A percentile compares a stretch with the other conserved stretches of the same genome.
These are phyloP conservation scores for Lerista edwardsae DNA, from an alignment of 2,797 vertebrate species.

Conservation along the genomic window DNA sequence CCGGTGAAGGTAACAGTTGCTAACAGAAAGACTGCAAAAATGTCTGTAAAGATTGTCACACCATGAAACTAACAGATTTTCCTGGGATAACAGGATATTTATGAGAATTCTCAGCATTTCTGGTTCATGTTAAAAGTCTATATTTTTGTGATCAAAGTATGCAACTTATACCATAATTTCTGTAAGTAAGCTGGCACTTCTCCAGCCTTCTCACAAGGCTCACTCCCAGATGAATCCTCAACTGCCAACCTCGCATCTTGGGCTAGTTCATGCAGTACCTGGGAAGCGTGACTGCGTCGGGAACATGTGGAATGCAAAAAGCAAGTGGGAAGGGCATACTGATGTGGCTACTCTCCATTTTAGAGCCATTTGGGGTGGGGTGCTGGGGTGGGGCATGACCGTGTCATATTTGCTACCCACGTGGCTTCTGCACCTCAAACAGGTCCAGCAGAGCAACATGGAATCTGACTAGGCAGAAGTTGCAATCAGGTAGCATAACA, in stretches of 20 bases:
- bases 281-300: neutral
- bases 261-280: neutral
- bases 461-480: neutral
- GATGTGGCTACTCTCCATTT: neutral
- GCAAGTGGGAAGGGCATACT: neutral
- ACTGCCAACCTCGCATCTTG: neutral
- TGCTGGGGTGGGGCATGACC: neutral
- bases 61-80: neutral
- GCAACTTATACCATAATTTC: neutral
- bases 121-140: neutral
- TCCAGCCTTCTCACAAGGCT: neutral
- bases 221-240: neutral
- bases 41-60: neutral
- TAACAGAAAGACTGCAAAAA: slow-evolving; percentile 1
- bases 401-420: neutral
- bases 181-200: neutral
- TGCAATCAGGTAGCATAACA: neutral
- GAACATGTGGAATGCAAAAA: too few relatives aligned
- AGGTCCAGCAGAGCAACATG: neutral
- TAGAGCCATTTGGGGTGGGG: neutral
- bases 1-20: neutral
- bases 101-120: neutral
- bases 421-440: neutral
- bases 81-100: neutral
- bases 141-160: neutral